A percentile compares a stretch with the other conserved stretches of the same genome.
phyloP scores from a whole-genome alignment of 2,888 invertebrate genomes.

The Leptinotarsa tumamoca region DNA sequence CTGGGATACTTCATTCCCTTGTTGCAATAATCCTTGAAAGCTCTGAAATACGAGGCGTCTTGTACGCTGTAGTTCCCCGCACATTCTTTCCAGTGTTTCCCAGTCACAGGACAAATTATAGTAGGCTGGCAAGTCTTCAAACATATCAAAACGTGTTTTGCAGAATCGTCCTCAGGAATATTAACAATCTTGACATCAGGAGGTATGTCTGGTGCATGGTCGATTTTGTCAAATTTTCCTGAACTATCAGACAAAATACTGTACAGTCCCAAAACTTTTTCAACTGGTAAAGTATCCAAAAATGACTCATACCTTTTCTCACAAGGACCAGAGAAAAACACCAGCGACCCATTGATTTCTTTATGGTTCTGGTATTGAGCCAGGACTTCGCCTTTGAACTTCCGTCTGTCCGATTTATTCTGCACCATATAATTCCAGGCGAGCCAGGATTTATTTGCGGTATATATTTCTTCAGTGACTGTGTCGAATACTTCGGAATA shows the following conservation, averaged over 20 bases:
- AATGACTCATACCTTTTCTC: constrained; percentile 4
- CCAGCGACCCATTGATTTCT: background rate
- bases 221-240: constrained; percentile 4
- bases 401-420: background rate
- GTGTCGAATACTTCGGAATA: constrained; percentile 19
- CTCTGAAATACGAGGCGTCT: constrained; percentile 1
- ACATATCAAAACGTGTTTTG: constrained; percentile 21
- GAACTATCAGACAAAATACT: background rate
- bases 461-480: background rate
- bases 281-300: background rate
- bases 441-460: background rate
- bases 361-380: constrained; percentile 2
- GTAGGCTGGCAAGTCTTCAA: constrained; percentile 13
- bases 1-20: constrained; percentile 7
- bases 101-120: constrained; percentile 9
- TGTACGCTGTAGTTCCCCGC: background rate
- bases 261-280: constrained; percentile 5
- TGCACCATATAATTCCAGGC: constrained; percentile 16
- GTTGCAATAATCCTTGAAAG: constrained; percentile 16
- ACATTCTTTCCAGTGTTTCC: constrained; percentile 16
- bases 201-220: background rate
- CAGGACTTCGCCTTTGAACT: constrained; percentile 3
- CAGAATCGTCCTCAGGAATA: background rate
- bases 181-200: background rate
- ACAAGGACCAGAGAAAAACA: constrained; percentile 12